A percentile compares a stretch with the other conserved stretches of the same genome.
phyloP scores from a whole-genome alignment of 2,888 invertebrate genomes.

The Tiliacea aurago region DNA sequence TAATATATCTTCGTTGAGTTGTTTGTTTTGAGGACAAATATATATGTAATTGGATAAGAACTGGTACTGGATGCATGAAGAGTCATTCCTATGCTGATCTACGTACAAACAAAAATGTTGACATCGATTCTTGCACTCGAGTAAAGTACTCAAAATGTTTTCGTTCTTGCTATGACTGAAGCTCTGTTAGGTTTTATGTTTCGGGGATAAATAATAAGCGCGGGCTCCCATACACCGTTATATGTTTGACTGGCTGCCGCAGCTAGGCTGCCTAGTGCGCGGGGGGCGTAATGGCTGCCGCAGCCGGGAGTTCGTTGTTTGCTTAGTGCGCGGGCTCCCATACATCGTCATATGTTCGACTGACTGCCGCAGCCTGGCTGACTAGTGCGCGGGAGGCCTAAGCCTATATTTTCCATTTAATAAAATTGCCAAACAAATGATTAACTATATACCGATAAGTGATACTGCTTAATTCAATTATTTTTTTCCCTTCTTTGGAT shows the following conservation, averaged over 20 bases:
- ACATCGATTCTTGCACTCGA: not conserved
- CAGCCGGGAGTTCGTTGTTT: too few relatives aligned
- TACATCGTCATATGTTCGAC: too few relatives aligned
- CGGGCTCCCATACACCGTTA: too few relatives aligned
- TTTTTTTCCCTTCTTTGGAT: not conserved
- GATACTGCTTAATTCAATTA: not conserved
- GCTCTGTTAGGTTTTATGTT: not conserved
- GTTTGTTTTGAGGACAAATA: slow-evolving; percentile 35
- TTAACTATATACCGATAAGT: too few relatives aligned
- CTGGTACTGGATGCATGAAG: slow-evolving; percentile 16
- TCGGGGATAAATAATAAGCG: not conserved
- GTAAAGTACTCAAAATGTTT: not conserved
- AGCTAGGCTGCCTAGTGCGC: too few relatives aligned
- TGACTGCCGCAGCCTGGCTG: too few relatives aligned
- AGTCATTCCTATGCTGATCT: slow-evolving; percentile 40
- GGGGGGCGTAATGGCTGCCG: too few relatives aligned
- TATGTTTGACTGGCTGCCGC: too few relatives aligned
- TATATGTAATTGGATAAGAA: slow-evolving; percentile 33
- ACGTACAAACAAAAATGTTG: slow-evolving; percentile 18
- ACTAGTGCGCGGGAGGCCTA: too few relatives aligned
- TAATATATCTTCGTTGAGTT: slow-evolving; percentile 36
- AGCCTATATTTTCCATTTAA: not conserved
- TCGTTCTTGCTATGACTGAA: not conserved
- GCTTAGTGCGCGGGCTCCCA: too few relatives aligned
- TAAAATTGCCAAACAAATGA: too few relatives aligned